phyloP scores from a whole-genome alignment of 2,797 vertebrate species.

The Limnodromus scolopaceus region DNA sequence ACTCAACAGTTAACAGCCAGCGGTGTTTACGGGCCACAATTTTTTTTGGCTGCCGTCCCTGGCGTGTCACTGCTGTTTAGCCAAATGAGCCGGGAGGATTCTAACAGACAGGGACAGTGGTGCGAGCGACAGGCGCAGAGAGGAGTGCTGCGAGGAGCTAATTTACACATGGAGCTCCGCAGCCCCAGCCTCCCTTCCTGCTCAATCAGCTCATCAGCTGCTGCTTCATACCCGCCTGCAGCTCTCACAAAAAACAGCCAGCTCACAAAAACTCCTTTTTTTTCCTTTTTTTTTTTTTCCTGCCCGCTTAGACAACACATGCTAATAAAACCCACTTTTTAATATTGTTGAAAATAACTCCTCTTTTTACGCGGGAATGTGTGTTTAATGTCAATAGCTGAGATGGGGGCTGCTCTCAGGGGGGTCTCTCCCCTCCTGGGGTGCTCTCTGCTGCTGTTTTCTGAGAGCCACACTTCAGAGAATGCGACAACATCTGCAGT shows the following conservation, averaged over 20 bases:
- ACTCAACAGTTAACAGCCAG: not conserved
- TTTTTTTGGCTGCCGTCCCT: constrained; percentile 42
- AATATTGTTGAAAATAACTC: not conserved
- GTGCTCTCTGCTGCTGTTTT: not conserved
- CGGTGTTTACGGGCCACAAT: not conserved
- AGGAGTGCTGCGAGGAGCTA: constrained; percentile 16
- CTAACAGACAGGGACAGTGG: constrained; percentile 9
- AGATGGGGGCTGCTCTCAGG: not conserved
- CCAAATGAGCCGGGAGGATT: constrained; percentile 39
- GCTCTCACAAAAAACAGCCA: not conserved
- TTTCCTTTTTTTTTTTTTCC: not conserved
- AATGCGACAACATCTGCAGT: not conserved
- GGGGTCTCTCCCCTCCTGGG: not conserved
- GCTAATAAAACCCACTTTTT: not conserved
- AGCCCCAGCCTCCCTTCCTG: not conserved
- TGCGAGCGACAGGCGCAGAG: constrained; percentile 38
- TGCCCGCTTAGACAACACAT: not conserved
- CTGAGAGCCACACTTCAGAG: not conserved
- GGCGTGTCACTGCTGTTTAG: constrained; percentile 11
- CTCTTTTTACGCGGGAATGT: constrained; percentile 20
- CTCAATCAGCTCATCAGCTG: constrained; percentile 13
- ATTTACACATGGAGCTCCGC: constrained; percentile 3
- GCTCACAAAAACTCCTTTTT: not conserved
- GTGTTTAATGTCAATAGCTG: constrained; percentile 5
- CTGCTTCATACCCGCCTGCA: not conserved